phyloP scores from a whole-genome alignment of 1,140 invertebrate genomes.

The Bombus terrestris region DNA sequence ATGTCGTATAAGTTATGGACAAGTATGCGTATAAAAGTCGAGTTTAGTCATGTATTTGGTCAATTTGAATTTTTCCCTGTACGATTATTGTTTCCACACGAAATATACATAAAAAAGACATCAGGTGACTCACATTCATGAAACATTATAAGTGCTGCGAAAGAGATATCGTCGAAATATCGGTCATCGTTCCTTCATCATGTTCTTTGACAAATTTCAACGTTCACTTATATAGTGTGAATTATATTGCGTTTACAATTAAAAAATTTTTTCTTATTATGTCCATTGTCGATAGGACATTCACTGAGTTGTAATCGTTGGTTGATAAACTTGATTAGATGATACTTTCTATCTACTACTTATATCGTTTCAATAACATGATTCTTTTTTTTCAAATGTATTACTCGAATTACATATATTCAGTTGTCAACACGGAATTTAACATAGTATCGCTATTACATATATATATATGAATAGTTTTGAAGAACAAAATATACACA shows the following conservation, averaged over 20 bases:
- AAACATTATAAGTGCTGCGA: background rate
- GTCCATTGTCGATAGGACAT: background rate
- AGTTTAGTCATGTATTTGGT: background rate
- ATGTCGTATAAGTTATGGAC: background rate
- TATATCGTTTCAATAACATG: background rate
- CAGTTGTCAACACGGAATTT: background rate
- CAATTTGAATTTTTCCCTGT: background rate
- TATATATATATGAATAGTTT: background rate
- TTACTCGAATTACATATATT: conserved; percentile 11
- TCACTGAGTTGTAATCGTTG: conserved; percentile 2
- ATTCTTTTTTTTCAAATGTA: background rate
- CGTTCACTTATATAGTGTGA: background rate
- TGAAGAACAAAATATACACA: background rate
- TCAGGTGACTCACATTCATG: background rate
- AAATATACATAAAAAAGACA: background rate
- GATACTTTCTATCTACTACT: background rate
- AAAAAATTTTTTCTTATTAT: background rate
- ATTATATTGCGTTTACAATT: background rate
- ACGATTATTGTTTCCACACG: background rate
- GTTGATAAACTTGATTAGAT: background rate
- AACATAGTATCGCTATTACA: background rate
- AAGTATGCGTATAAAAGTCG: background rate
- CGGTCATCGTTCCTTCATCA: no score
- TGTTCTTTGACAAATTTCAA: background rate
- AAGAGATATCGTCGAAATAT: background rate